Evolutionary conservation across 2,797 vertebrate genomes (phyloP).

Genomic region (Amniataba percoides): DNA sequence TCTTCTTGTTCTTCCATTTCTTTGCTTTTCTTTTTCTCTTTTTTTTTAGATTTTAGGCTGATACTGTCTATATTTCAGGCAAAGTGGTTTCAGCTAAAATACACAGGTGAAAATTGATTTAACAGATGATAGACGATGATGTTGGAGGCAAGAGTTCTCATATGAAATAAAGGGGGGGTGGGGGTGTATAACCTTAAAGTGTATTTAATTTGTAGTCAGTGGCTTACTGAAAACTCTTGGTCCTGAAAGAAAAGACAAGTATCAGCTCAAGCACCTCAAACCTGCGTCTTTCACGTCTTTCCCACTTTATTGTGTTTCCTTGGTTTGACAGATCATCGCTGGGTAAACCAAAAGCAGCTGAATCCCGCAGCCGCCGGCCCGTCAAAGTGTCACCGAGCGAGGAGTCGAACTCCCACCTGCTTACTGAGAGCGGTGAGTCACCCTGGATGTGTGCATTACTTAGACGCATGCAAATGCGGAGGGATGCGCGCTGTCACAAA

Average conservation of each 20-base stretch:
- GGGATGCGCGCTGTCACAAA: constrained; percentile 7
- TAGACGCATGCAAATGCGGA: constrained; percentile 1
- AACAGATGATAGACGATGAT: too few species aligned
- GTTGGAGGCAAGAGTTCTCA: not conserved
- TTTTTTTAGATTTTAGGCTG: too few species aligned
- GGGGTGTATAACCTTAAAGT: not conserved
- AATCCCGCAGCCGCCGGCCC: not conserved
- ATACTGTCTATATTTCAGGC: too few species aligned
- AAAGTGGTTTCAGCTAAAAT: too few species aligned
- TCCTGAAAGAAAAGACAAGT: not conserved
- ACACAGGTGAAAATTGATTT: too few species aligned
- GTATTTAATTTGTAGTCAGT: not conserved
- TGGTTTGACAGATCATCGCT: not conserved
- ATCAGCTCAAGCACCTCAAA: not conserved
- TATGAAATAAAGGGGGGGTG: not conserved
- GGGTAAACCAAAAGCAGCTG: not conserved
- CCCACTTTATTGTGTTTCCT: not conserved
- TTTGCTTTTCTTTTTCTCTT: too few species aligned
- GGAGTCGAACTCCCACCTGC: constrained; percentile 24
- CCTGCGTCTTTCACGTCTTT: not conserved
- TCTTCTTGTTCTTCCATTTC: not conserved
- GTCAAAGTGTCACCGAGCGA: constrained; percentile 1
- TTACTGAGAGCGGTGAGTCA: constrained; percentile 7
- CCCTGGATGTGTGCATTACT: constrained; percentile 1
- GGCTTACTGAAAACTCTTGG: not conserved